phyloP scores from a whole-genome alignment of 2,797 vertebrate genomes.

The Enteromius unitaeniatus region DNA sequence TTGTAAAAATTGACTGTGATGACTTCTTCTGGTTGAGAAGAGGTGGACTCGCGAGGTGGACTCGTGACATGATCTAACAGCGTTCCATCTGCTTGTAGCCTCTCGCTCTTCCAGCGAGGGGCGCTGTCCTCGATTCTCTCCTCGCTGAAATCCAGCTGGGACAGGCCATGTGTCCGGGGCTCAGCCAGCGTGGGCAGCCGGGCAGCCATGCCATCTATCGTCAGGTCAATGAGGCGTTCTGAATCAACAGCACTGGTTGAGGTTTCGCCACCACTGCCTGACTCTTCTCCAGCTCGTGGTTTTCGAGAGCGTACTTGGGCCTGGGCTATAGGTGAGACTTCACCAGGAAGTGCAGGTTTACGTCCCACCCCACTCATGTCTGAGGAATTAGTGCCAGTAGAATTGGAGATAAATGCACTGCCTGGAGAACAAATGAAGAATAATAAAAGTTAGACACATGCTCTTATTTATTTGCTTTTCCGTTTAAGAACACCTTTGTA shows the following conservation, averaged over 20 bases:
- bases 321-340: constrained; percentile 8
- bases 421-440: constrained; percentile 39
- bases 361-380: neutral
- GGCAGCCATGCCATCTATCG: constrained; percentile 43
- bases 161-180: neutral
- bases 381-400: constrained; percentile 47
- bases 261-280: constrained; percentile 18
- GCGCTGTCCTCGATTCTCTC: neutral
- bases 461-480: neutral
- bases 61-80: constrained; percentile 21
- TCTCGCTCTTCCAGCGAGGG: constrained; percentile 26
- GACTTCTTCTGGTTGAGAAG: constrained; percentile 26
- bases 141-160: constrained; percentile 49
- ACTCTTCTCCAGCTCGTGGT: constrained; percentile 26
- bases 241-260: constrained; percentile 15
- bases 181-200: constrained; percentile 46
- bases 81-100: constrained; percentile 54
- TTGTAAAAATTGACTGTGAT: constrained; percentile 51
- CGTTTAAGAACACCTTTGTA: neutral
- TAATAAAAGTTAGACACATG: neutral
- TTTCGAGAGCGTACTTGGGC: constrained; percentile 31
- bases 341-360: constrained; percentile 25
- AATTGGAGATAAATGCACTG: constrained; percentile 27
- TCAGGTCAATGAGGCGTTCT: constrained; percentile 24
- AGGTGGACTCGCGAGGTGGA: constrained; percentile 10